A percentile compares a stretch with the other conserved stretches of the same genome.
Evolutionary conservation across 2,888 invertebrate genomes (phyloP).

Genomic region (Clepsis dumicolana): DNA sequence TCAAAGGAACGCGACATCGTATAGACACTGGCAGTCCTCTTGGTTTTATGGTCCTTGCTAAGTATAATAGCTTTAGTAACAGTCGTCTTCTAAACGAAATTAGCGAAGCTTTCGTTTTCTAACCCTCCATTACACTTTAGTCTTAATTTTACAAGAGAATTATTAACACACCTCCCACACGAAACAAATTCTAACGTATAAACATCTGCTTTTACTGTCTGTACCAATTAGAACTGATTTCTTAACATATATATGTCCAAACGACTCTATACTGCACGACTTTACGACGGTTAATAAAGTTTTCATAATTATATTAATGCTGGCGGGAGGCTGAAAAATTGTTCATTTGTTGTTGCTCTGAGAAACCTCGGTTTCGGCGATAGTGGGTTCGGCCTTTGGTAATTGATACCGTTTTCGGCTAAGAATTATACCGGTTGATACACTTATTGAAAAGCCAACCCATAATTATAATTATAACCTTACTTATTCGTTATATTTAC

Average conservation of each 20-base stretch:
- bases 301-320: conserved; percentile 30
- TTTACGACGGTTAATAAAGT: conserved; percentile 21
- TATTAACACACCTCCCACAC: neutral
- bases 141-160: neutral
- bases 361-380: neutral
- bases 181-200: conserved; percentile 21
- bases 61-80: too few relatives aligned
- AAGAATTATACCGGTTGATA: too few relatives aligned
- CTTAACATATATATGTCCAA: conserved; percentile 6
- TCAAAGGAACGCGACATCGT: too few relatives aligned
- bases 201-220: conserved; percentile 26
- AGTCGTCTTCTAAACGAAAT: neutral
- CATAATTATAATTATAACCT: too few relatives aligned
- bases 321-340: conserved; percentile 3
- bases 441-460: too few relatives aligned
- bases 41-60: too few relatives aligned
- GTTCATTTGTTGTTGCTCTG: neutral
- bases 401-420: neutral
- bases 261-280: conserved; percentile 13
- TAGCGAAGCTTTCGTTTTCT: neutral
- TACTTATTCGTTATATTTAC: too few relatives aligned
- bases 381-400: neutral
- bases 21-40: too few relatives aligned
- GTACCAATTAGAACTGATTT: conserved; percentile 24
- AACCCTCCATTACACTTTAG: neutral